Base-by-base conservation (phyloP, 1,140 invertebrate species). In the Bombus terrestris region DNA sequence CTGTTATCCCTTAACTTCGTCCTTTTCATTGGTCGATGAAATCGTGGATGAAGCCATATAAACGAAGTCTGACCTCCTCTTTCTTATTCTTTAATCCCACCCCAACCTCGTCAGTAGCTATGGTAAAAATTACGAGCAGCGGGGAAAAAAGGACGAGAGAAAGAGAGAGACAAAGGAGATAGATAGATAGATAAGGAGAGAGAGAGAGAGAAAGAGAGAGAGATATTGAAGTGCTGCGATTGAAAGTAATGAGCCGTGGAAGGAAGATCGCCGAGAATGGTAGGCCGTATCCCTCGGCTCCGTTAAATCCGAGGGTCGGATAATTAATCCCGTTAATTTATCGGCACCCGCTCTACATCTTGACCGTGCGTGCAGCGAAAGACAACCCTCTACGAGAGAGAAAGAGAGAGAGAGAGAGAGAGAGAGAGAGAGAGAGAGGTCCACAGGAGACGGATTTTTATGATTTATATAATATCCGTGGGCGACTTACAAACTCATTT, bases 31-130 rank as follows among this genome's bases (percentile, higher is more conserved):
- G 62, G 62, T 22, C 74, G 74, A 87, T 81, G 88, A 91, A 90
- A 91, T 89, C 76, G 89, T 85, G 90, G 91, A 95, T 91, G 93
- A 94, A 91, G 92, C 92, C 92, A 89, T 92, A 93, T 92, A 94
- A 95, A 95, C 94, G 93, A 94, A 93, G 92, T 92, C 90, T 88
- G 92, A 89, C 90, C 91, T 90, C 82, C 78, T 88, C 77, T 89
- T 92, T 91, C 93, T 95, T 94, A 94, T 95, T 95, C 95, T 95
- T 95, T 95, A 95, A 95, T 95, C 93, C 93, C 87, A 83, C 90
- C 85, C 89, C 84, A 64, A 73, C 85, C 73, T 81, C 72, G 66
- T 78, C 74, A 41, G 68, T 85, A 77, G 90, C 91, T 90, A 92
- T 91, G 92, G 92, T 92, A 93, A 94, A 94, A 94, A 93, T 94